Base-by-base conservation (phyloP, 2,888 invertebrate genomes). In the Gymnocheta viridis region DNA sequence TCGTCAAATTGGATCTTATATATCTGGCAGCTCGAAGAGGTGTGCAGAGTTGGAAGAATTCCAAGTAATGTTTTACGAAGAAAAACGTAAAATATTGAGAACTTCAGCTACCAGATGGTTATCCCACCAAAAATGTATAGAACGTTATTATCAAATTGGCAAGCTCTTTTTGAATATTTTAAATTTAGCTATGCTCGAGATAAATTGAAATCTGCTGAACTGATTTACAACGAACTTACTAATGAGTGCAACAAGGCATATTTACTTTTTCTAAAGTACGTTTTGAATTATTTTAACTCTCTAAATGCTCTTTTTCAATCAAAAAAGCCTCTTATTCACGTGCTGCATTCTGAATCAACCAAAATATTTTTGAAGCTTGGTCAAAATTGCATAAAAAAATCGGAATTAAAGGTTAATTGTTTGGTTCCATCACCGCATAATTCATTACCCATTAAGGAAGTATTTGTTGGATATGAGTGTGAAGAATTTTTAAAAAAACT, bases 81-180 rank as follows among this genome's bases (percentile, higher is more conserved):
- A 74, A 62, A 74, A 74, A 76, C 27, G 64, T 10, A 66, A 64
- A 56, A 64, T 72, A 7, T 44, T 60, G 17, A 56, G 72, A 58
- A 60, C 60, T 41, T 72, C 29, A n/a, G 44, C 32, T 3, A 76
- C 56, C 12, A 76, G 66, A 19, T 76, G 66, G 72, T 29, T 72
- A 47, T 72, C 72, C 29, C 72, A 47, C 44, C 58, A 58, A 27
- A 58, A 69, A 69, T 69, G 69, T 6, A 69, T 69, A 7, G 69
- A 54, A 7, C 7, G 69, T 35, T 69, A 27, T 17, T 54, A n/a
- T 44, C 24, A 10, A 56, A 70, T 29, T 74, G 74, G 64, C 54
- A 51, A 38, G 74, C 51, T 12, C 29, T 64, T 22, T 2, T 51
- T 12, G 73, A 49, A 74, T 74, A 62, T 74, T 74, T 74, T 38